Percentiles rank a stretch among this genome's conserved stretches.
Conservation (phyloP, 2,888 invertebrate genomes). For the Labia minor region DNA sequence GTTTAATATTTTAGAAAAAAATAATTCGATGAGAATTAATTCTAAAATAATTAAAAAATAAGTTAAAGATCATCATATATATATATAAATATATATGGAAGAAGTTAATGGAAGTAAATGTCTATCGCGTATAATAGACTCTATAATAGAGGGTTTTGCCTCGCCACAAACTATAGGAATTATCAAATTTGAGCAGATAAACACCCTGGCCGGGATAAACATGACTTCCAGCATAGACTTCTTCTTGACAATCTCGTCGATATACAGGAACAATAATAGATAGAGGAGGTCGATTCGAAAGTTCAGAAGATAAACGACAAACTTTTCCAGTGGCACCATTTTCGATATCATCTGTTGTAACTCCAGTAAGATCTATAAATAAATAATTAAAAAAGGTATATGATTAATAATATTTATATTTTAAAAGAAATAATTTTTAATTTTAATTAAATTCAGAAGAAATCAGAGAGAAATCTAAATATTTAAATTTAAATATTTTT, state of each 20-base stretch:
- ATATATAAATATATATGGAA: no score
- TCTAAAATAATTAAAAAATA: no score
- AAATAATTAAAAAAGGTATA: conserved; percentile 15
- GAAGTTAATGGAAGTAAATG: neutral
- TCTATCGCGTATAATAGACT: conserved; percentile 82
- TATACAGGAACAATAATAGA: conserved; percentile 90
- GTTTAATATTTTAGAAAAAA: no score
- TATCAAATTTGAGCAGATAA: conserved; percentile 97
- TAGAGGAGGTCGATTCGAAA: conserved; percentile 44
- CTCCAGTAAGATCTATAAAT: conserved; percentile 27
- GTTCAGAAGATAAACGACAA: conserved; percentile 28
- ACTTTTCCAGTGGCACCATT: conserved; percentile 36
- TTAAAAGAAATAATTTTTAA: no score
- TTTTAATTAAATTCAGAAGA: conserved; percentile 23
- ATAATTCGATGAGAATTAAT: no score
- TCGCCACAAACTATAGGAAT: conserved; percentile 97
- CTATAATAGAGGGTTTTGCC: conserved; percentile 98
- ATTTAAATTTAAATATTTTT: no score
- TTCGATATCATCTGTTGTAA: conserved; percentile 50
- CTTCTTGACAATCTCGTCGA: conserved; percentile 82
- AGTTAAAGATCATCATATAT: no score
- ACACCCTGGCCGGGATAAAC: conserved; percentile 94
- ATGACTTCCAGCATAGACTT: conserved; percentile 94
- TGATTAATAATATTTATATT: conserved; percentile 16
- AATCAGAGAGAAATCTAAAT: no score